Conservation (phyloP, 2,113 vertebrate genomes). For the Bujurquina vittata region DNA sequence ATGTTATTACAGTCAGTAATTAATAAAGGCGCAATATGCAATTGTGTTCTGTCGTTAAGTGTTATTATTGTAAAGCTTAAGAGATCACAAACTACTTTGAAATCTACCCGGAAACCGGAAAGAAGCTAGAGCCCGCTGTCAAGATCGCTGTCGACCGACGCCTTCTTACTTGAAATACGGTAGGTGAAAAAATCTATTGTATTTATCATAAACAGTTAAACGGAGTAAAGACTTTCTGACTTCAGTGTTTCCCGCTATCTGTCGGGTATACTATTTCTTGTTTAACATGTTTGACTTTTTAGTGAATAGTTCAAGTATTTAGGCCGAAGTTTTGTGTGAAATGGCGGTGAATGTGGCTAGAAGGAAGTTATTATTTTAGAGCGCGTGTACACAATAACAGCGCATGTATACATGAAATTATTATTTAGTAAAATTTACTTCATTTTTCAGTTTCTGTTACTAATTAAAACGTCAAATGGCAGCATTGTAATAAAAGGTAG, state of each 20-base stretch:
- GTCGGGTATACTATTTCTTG: not conserved
- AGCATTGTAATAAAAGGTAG: not conserved
- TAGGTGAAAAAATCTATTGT: conserved; percentile 22
- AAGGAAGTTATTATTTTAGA: conserved; percentile 46
- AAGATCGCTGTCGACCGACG: conserved; percentile 52
- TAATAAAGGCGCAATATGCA: fast-evolving
- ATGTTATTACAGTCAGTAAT: fast-evolving
- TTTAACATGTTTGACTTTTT: not conserved
- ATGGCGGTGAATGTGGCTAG: conserved; percentile 44
- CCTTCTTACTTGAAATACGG: conserved; percentile 46
- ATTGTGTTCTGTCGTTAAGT: fast-evolving
- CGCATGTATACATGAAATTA: not conserved
- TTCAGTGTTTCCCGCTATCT: not conserved
- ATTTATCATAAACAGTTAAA: not conserved
- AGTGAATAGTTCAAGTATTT: not conserved
- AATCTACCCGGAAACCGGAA: conserved; percentile 19
- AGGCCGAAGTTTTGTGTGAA: conserved; percentile 24
- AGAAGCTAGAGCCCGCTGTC: not conserved
- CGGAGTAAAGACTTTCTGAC: not conserved
- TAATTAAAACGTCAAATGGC: not conserved
- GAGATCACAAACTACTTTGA: not conserved
- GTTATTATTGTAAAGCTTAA: not conserved
- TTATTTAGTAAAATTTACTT: not conserved
- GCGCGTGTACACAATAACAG: not conserved
- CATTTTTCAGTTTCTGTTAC: not conserved